Evolutionary conservation across 2,113 vertebrate genomes (phyloP), one percentile per base, ranked within the genome.

Genomic region (Maccullochella peelii): DNA sequence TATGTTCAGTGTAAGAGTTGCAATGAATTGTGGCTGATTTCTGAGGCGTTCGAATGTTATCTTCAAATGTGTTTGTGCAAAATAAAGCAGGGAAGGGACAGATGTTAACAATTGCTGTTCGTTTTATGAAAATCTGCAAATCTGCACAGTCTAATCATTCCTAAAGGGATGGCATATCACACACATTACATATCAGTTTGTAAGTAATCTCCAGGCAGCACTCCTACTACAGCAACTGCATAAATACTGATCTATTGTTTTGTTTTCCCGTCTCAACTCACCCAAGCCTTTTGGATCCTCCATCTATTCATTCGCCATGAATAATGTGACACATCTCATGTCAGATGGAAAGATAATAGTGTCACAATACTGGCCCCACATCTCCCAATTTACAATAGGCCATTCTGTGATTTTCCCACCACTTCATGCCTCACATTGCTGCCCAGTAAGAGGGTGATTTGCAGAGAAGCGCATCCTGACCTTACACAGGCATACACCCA

Each of bases 301-400:
- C 81, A 76, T 86, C 89, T 92, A 88, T 86, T 92, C 83, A 91
- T 93, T 88, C 70, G 7, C 86, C 87, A 79, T 92, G 90, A 94
- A 93, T 94, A 93, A 95, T 94, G 89, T 88, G 86, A 63, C 90
- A 72, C 87, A 91, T 93, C 86, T 93, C 86, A 74, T 89, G 86
- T 88, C 84, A 92, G 91, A 93, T 91, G 87, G 86, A 91, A 90
- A 93, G 92, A 94, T 94, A 92, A 92, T 92, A 80, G 89, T 91
- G 92, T 90, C 87, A 93, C 92, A 86, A 86, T 87, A 77, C 73
- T 82, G 88, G 88, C 86, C 63, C 63, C 91, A 89, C 87, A 91
- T 91, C 80, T 89, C 82, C 87, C 85, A 83, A 80, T 90, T 90
- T 82, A 92, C 90, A 93, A 90, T 47, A 73, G 90, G 76, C 83